Evolutionary conservation across 2,888 invertebrate genomes (phyloP), one percentile per base, ranked within the genome.

Genomic region (Hydroisotoma schaefferi): DNA sequence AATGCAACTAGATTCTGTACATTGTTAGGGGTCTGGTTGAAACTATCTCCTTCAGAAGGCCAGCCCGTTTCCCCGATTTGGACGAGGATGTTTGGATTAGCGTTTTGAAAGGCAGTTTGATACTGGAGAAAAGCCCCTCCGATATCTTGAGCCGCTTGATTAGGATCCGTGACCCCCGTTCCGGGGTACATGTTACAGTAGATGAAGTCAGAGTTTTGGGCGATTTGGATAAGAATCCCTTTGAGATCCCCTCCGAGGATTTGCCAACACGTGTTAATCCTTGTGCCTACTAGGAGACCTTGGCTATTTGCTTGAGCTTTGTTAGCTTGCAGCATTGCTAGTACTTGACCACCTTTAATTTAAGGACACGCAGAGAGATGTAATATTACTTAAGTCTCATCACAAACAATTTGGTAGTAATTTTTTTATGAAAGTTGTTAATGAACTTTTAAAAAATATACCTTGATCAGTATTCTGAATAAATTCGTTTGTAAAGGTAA

Each of bases 1-100:
- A 43, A 63, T 8, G 49, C 18, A 10, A 26, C 46, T 2, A 61
- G 23, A 18, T 60, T 59, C 6, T 25, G 23, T 12, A 57, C 2
- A 2, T 52, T 56, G 33, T 58, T 57, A 3, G 23, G 10, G 8
- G 55, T 53, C 2, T 44, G 49, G 44, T 63, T 61, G 20, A 26
- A n/a, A 2, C 55, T 59, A 33, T 51, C 2, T 12, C 63, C 66
- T 25, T 66, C 4, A 26, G 63, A 63, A 2, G 66, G 59, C 28
- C 63, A 56, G 0, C 63, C 66, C 4, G 63, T 66, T 47, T 63
- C 48, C 27, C 56, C 66, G 18, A 64, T 40, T 18, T 57, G 23
- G 4, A 64, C 25, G 12, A 26, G 37, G n/a, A 60, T 18, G 12
- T 60, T 60, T n/a, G 63, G 63, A 29, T 60, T 60, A 12, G 57